phyloP scores from a whole-genome alignment of 1,140 invertebrate genomes.

The Hetaerina americana region DNA sequence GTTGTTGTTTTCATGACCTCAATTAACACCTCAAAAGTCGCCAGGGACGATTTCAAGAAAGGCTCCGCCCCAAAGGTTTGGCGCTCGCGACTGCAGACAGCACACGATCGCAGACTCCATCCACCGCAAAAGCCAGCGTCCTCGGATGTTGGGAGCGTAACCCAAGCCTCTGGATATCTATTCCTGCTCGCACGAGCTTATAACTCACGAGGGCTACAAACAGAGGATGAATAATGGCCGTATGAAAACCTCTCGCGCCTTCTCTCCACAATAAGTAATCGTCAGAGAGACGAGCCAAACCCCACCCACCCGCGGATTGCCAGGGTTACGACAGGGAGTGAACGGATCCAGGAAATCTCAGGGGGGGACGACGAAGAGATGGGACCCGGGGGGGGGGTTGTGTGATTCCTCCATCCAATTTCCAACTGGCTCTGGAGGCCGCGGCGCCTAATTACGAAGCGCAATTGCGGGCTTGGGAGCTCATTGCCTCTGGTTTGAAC shows the following conservation, averaged over 20 bases:
- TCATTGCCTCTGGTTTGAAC: too few species aligned
- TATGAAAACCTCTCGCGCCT: neutral
- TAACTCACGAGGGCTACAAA: neutral
- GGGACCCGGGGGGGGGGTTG: too few species aligned
- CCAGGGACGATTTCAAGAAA: too few species aligned
- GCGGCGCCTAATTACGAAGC: neutral
- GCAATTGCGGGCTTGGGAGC: neutral
- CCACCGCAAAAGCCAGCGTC: too few species aligned
- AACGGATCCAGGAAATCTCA: too few species aligned
- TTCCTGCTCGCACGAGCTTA: neutral
- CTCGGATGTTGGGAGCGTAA: too few species aligned
- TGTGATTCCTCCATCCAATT: too few species aligned
- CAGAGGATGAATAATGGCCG: neutral
- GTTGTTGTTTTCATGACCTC: too few species aligned
- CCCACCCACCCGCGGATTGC: neutral
- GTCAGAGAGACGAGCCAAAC: neutral
- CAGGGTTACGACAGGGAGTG: neutral
- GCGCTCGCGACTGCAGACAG: too few species aligned
- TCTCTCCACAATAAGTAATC: neutral
- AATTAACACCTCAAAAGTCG: too few species aligned
- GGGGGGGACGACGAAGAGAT: neutral
- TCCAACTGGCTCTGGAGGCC: neutral
- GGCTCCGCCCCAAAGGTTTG: too few species aligned
- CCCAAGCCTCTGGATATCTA: neutral
- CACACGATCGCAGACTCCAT: too few species aligned